Evolutionary conservation across 2,113 vertebrate species (phyloP).

Genomic region (Castor canadensis): DNA sequence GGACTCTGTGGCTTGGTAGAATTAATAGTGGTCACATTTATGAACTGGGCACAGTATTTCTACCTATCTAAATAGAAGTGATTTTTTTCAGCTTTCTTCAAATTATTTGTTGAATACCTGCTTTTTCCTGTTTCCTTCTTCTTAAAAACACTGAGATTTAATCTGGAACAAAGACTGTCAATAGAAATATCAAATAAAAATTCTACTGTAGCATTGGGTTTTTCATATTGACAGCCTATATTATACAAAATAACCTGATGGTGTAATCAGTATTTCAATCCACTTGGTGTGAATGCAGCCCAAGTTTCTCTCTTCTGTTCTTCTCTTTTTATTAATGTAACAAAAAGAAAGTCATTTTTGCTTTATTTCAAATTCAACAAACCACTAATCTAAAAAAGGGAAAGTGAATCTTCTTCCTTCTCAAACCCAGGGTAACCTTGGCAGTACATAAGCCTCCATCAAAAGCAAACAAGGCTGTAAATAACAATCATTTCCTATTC

Average conservation of each 20-base stretch:
- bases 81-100: constrained; percentile 31
- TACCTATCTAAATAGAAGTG: background rate
- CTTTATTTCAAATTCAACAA: constrained; percentile 61
- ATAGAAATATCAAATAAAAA: constrained; percentile 14
- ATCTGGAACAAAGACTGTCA: constrained; percentile 34
- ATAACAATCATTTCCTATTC: constrained; percentile 72
- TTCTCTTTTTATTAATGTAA: constrained; percentile 50
- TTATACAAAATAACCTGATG: constrained; percentile 37
- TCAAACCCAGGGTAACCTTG: constrained; percentile 53
- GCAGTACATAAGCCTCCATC: constrained; percentile 38
- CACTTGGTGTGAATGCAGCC: background rate
- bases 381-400: background rate
- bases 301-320: background rate
- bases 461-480: constrained; percentile 57
- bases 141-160: background rate
- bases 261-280: constrained; percentile 18
- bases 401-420: constrained; percentile 50
- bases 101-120: background rate
- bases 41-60: background rate
- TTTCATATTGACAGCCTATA: constrained; percentile 6
- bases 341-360: constrained; percentile 13
- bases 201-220: background rate
- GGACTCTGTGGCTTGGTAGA: background rate
- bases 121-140: background rate
- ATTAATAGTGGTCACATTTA: background rate